A percentile compares a stretch with the other conserved stretches of the same genome.
These are phyloP conservation scores for Baccha elongata DNA, from an alignment of 2,888 invertebrate genomes.

Conservation along the genomic window DNA sequence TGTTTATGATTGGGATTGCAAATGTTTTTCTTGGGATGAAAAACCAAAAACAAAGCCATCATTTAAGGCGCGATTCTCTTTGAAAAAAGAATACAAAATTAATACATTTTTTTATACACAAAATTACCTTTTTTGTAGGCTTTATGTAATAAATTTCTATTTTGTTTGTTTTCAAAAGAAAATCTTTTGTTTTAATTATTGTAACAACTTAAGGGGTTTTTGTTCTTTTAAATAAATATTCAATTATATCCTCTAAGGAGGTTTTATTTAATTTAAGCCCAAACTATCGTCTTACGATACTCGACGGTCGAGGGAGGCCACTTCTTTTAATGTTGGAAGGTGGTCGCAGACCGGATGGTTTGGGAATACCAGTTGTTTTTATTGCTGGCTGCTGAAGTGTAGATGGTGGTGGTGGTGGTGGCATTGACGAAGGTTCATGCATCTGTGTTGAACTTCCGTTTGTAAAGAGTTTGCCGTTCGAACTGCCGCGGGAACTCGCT, in stretches of 20 bases:
- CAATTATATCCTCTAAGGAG: slow-evolving; percentile 27
- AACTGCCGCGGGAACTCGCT: slow-evolving; percentile 80
- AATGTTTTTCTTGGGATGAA: slow-evolving; percentile 22
- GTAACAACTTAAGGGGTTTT: slow-evolving; percentile 54
- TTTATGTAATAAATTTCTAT: slow-evolving; percentile 38
- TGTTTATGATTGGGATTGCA: slow-evolving; percentile 56
- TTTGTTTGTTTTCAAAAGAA: slow-evolving; percentile 64
- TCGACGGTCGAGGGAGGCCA: slow-evolving; percentile 80
- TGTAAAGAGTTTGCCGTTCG: slow-evolving; percentile 49
- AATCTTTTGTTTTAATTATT: slow-evolving; percentile 53
- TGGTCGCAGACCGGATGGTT: slow-evolving; percentile 80
- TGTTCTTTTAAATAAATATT: slow-evolving; percentile 40
- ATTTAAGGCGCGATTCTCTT: slow-evolving; percentile 64
- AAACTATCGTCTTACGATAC: slow-evolving; percentile 78
- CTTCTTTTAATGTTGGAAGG: slow-evolving; percentile 80
- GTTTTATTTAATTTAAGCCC: slow-evolving; percentile 26
- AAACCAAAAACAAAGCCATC: slow-evolving; percentile 47
- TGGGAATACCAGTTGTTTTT: slow-evolving; percentile 80
- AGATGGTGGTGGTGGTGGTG: slow-evolving; percentile 30
- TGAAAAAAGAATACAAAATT: slow-evolving; percentile 52
- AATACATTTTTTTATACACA: slow-evolving; percentile 46
- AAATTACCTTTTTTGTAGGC: slow-evolving; percentile 5
- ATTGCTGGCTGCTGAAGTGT: slow-evolving; percentile 72
- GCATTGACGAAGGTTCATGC: slow-evolving; percentile 47
- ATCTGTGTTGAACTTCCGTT: slow-evolving; percentile 59